Evolutionary conservation across 2,797 vertebrate genomes (phyloP), one percentile per base, ranked within the genome.

Genomic region (Notolepis coatsorum): DNA sequence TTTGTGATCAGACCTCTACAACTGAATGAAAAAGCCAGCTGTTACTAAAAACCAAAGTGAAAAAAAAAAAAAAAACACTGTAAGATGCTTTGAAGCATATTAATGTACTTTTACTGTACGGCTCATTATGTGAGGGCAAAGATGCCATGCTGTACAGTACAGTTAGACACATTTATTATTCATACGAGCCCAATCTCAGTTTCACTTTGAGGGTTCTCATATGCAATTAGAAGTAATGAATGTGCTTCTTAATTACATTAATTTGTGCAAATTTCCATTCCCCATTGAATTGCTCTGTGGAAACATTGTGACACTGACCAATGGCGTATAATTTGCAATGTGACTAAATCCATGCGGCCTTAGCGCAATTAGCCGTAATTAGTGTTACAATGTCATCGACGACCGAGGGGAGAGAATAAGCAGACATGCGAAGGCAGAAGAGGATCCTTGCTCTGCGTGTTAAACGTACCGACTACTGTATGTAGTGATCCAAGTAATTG

Each of bases 171-270:
- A 74, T 86, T 84, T 85, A 88, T 89, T 88, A 89, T 90, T 87
- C 84, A 87, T 82, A 82, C 62, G 79, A 84, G 72, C 74, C 82
- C 77, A 85, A 90, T 91, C 85, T 87, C 75, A 51, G 65, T 90
- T 91, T 88, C 82, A 92, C 87, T 91, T 87, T 86, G 81, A 89
- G 81, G 72, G 80, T 86, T 85, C 82, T 89, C 88, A 83, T 89
- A 87, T 85, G 84, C 88, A 89, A 89, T 91, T 92, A 92, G 82
- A 86, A 81, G 79, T 91, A 91, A 92, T 92, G 86, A 93, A 91
- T 89, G 85, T 90, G 84, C 85, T 81, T 88, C 86, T 90, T 91
- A 91, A 92, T 93, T 90, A 89, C 88, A 90, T 89, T 91, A 73
- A 89, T 87, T 89, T 91, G 85, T 88, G 89, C 88, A 89, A 91